These are phyloP conservation scores for Pocillopora meandrina DNA, from an alignment of 92 coral and sea anemone genomes.

Conservation along the genomic window DNA sequence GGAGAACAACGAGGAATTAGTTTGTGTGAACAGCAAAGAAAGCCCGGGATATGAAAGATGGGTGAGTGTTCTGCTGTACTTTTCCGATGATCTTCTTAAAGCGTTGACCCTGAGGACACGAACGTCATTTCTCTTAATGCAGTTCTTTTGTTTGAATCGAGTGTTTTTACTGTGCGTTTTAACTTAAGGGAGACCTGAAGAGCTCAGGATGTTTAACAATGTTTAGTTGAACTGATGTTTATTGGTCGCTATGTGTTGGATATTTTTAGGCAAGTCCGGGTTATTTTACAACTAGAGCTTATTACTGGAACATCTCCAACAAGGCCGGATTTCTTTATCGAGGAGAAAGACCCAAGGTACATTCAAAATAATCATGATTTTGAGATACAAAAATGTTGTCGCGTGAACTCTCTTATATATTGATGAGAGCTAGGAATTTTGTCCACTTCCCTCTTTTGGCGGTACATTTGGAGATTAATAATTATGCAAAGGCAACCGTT, in stretches of 20 bases:
- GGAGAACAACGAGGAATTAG: constrained; percentile 17
- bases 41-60: constrained; percentile 52
- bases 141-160: too few relatives aligned
- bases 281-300: constrained; percentile 34
- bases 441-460: too few relatives aligned
- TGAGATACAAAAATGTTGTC: neutral
- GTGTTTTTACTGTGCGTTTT: too few relatives aligned
- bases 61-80: constrained; percentile 50
- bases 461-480: too few relatives aligned
- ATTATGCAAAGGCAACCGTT: too few relatives aligned
- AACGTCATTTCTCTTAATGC: too few relatives aligned
- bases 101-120: too few relatives aligned
- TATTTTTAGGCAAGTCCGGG: constrained; percentile 41
- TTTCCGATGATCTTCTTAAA: too few relatives aligned
- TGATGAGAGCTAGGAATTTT: too few relatives aligned
- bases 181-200: too few relatives aligned
- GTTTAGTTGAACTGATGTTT: too few relatives aligned
- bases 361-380: neutral
- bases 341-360: constrained; percentile 76
- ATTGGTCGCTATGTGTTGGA: neutral
- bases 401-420: neutral
- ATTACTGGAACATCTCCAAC: constrained; percentile 87
- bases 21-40: constrained; percentile 56
- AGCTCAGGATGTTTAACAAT: too few relatives aligned
- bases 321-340: constrained; percentile 72